Conservation (phyloP, 2,888 invertebrate genomes). For the Leptogaster cylindrica region DNA sequence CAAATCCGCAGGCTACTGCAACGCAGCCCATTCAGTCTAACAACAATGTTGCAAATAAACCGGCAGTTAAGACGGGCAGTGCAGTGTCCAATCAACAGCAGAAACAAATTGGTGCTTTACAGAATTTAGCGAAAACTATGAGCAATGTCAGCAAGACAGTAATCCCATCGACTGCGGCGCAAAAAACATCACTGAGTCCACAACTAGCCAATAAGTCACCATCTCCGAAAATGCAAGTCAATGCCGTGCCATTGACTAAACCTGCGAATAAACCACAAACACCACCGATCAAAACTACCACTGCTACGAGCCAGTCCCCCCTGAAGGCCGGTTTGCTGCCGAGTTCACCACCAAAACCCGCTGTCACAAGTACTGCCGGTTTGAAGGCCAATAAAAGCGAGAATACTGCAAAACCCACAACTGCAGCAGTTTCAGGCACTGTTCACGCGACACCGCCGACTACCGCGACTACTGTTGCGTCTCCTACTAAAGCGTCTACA, state of each 20-base stretch:
- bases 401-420: background rate
- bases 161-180: background rate
- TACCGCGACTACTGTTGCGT: no score
- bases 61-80: conserved; percentile 15
- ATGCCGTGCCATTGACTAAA: conserved; percentile 52
- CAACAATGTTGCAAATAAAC: conserved; percentile 44
- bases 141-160: conserved; percentile 18
- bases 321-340: background rate
- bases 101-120: conserved; percentile 1
- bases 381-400: conserved; percentile 36
- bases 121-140: conserved; percentile 25
- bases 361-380: background rate
- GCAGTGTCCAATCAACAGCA: background rate
- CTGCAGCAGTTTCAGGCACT: background rate
- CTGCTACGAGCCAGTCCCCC: background rate
- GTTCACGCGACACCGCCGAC: background rate
- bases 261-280: conserved; percentile 44
- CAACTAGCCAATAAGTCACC: conserved; percentile 44
- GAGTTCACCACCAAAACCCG: conserved; percentile 19
- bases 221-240: conserved; percentile 46
- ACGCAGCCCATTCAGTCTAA: conserved; percentile 32
- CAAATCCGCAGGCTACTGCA: conserved; percentile 19
- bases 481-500: background rate
- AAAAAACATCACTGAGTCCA: background rate
- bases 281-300: conserved; percentile 17